phyloP scores from a whole-genome alignment of 2,113 vertebrate species.

The Penelope pileata region DNA sequence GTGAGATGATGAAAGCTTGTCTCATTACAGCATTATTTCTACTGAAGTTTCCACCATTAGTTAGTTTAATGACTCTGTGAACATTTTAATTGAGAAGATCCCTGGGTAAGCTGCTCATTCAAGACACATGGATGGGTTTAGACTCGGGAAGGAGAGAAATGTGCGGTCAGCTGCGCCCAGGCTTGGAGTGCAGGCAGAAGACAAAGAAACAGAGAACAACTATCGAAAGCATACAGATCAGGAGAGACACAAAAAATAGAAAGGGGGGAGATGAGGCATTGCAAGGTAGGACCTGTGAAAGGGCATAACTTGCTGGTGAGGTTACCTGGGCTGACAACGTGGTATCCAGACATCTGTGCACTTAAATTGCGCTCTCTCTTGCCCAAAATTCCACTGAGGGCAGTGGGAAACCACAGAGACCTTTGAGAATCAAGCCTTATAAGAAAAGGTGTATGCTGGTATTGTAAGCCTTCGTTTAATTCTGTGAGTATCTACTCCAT shows the following conservation, averaged over 20 bases:
- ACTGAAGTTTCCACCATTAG: slow-evolving; percentile 57
- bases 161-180: background rate
- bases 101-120: slow-evolving; percentile 12
- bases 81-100: slow-evolving; percentile 46
- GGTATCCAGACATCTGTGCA: background rate
- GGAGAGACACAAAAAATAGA: background rate
- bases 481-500: background rate
- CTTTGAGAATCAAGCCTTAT: background rate
- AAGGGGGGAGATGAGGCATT: background rate
- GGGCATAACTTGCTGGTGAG: background rate
- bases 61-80: slow-evolving; percentile 59
- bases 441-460: background rate
- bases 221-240: background rate
- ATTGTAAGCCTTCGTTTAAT: background rate
- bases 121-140: slow-evolving; percentile 30
- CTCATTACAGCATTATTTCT: slow-evolving; percentile 67
- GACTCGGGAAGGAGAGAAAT: background rate
- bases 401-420: background rate
- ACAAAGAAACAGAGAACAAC: background rate
- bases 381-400: background rate
- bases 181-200: background rate
- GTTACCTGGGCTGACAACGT: background rate
- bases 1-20: slow-evolving; percentile 63
- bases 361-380: background rate
- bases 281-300: background rate